phyloP scores from a whole-genome alignment of 2,888 invertebrate species.

The Harpalus rufipes region DNA sequence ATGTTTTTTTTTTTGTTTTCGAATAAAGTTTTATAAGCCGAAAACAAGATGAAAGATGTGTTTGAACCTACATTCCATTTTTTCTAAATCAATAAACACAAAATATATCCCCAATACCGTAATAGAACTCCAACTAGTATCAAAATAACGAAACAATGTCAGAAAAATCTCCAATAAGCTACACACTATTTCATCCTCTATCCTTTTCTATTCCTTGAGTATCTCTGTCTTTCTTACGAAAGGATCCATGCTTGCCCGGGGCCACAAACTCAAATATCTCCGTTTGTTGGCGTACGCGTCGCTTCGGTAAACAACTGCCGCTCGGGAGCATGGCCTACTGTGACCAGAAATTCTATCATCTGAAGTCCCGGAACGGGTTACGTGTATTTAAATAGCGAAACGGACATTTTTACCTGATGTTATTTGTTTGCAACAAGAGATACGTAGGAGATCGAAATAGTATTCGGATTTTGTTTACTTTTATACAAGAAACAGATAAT shows the following conservation, averaged over 20 bases:
- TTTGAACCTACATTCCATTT: not conserved
- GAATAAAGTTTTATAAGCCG: not conserved
- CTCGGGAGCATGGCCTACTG: conserved; percentile 29
- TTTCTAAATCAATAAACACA: not conserved
- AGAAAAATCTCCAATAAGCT: conserved; percentile 40
- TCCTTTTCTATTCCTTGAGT: not conserved
- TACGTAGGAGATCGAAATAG: not conserved
- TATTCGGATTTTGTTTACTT: not conserved
- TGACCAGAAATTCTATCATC: conserved; percentile 43
- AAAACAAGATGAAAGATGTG: not conserved
- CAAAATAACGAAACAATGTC: conserved; percentile 35
- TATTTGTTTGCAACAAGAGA: not conserved
- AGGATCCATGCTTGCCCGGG: conserved; percentile 11
- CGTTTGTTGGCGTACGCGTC: conserved; percentile 36
- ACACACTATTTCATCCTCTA: conserved; percentile 11
- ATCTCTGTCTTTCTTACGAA: not conserved
- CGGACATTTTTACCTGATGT: conserved; percentile 11
- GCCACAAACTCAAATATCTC: conserved; percentile 64
- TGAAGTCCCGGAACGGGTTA: not conserved
- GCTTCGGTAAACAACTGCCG: conserved; percentile 55
- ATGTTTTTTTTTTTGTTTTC: too few relatives aligned
- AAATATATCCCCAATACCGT: not conserved
- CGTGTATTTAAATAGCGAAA: conserved; percentile 23
- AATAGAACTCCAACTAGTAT: conserved; percentile 20
- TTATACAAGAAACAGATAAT: not conserved